Evolutionary conservation across 2,113 vertebrate genomes (phyloP), one percentile per base, ranked within the genome.

Genomic region (Lophotis ruficrista): DNA sequence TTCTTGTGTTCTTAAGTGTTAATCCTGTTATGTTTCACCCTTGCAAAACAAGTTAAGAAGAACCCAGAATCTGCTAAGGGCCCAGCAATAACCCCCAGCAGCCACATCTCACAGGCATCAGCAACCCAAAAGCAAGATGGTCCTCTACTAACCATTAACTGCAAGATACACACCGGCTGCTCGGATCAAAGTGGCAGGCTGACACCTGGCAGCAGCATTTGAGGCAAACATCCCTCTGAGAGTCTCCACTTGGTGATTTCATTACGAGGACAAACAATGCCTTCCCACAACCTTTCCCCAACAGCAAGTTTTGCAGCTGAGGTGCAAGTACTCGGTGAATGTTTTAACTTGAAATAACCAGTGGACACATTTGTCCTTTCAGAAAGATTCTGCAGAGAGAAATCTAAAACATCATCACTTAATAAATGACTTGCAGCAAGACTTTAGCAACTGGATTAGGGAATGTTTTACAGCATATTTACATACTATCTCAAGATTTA

Each of bases 91-190:
- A 12, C 45, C 51, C 51, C 54, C 62, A 76, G 65, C 60, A 62
- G 31, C 33, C 1, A 6, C 70, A 37, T 16, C 54, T 75, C 50
- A 20, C 57, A 61, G 76, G 53, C 66, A 56, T 0, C 61, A 79
- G 70, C 73, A 83, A 48, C 65, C 73, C 41, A 4, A 72, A 45
- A 70, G 20, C 56, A 68, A 61, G 65, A 22, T 16, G 10, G 28
- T 72, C 58, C 48, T 70, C 62, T n/a, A 16, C 62, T 70, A 90
- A 95, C 71, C 50, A 95, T 86, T 95, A 93, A 93, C 76, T 70
- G 58, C 60, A 77, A 71, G 56, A 58, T 25, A 85, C 65, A 89
- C 47, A 68, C 43, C 61, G 43, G 60, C 68, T 38, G 7, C 70
- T 80, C 31, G 62, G 78, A 70, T 27, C 78, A 65, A 83, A 94